Percentiles rank a stretch among this genome's conserved stretches.
Conservation (phyloP, 30 jellyfish, hydroid and myxozoan genomes). For the Haliclystus octoradiatus region DNA sequence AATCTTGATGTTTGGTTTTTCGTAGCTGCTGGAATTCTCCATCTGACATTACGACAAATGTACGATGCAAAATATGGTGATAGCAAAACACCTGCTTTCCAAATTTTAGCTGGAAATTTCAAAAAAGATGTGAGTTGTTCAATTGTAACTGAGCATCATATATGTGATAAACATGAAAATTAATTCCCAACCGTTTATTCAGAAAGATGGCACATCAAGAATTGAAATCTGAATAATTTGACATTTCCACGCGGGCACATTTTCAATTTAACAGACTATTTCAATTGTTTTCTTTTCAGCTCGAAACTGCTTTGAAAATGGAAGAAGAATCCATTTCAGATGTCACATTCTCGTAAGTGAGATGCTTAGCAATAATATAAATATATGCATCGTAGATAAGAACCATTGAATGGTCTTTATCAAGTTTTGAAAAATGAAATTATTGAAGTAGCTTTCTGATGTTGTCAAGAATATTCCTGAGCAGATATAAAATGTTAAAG, state of each 20-base stretch:
- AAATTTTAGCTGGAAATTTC: constrained; percentile 44
- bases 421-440: no score
- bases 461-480: no score
- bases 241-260: no score
- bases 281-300: constrained; percentile 6
- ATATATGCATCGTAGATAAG: constrained; percentile 3
- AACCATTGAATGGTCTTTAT: no score
- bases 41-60: constrained; percentile 43
- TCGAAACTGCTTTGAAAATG: constrained; percentile 15
- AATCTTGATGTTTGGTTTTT: no score
- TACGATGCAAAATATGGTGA: constrained; percentile 31
- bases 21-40: constrained; percentile 16
- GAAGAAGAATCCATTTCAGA: constrained; percentile 14
- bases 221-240: no score
- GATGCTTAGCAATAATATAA: no score
- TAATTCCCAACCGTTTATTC: not conserved
- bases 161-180: not conserved
- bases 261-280: not conserved
- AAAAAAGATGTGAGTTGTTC: constrained; percentile 55
- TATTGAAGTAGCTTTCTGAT: no score
- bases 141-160: no score
- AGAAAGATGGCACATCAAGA: no score
- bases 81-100: constrained; percentile 35
- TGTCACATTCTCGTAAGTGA: constrained; percentile 24
- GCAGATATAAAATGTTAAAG: no score